Conservation (phyloP, 2,888 invertebrate species). For the Deroplatys truncata region DNA sequence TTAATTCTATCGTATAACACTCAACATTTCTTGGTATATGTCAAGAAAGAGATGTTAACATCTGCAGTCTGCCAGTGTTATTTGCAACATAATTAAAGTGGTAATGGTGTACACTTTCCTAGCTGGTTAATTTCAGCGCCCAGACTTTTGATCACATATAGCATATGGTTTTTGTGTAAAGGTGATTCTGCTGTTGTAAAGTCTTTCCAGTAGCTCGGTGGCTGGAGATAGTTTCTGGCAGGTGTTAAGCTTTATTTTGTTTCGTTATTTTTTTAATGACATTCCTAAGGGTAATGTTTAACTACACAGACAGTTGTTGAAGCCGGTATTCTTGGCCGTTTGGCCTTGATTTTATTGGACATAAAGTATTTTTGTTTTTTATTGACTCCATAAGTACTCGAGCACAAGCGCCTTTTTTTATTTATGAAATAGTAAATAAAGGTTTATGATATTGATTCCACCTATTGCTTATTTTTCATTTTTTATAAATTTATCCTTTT, state of each 20-base stretch:
- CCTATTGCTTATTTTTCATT: not conserved
- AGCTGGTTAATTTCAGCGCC: not conserved
- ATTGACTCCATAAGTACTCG: not conserved
- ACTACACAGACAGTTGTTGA: not conserved
- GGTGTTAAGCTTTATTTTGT: not conserved
- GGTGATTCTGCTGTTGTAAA: not conserved
- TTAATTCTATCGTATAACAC: not conserved
- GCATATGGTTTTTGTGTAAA: conserved; percentile 1
- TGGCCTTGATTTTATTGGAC: not conserved
- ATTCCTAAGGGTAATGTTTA: not conserved
- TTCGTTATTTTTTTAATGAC: not conserved
- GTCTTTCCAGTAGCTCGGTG: not conserved
- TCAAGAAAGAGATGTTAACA: not conserved
- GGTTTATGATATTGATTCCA: conserved; percentile 10
- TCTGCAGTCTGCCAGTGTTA: not conserved
- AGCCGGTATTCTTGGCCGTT: not conserved
- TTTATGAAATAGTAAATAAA: conserved; percentile 27
- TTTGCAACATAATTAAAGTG: not conserved
- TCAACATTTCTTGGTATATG: not conserved
- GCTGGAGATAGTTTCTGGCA: not conserved
- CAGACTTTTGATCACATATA: not conserved
- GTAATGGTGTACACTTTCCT: not conserved
- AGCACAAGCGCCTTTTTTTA: conserved; percentile 21
- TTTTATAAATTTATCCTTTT: not conserved
- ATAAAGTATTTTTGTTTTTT: not conserved